A percentile compares a stretch with the other conserved stretches of the same genome.
Evolutionary conservation across 2,888 invertebrate genomes (phyloP).

Genomic region (Caenorhabditis macrosperma): DNA sequence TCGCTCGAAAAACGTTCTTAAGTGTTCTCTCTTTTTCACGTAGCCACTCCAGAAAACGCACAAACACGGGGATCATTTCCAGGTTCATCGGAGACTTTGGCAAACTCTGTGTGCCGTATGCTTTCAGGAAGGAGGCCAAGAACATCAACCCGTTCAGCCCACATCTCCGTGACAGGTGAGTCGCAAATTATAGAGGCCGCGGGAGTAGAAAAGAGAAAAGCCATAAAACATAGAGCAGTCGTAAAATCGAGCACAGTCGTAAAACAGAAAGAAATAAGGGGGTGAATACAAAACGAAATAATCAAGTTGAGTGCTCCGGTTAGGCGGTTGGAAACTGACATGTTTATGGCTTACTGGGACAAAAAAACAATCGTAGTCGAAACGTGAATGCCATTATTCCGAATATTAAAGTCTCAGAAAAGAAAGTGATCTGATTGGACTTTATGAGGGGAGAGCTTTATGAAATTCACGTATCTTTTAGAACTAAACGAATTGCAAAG

Average conservation of each 20-base stretch:
- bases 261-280: neutral
- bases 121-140: slow-evolving; percentile 79
- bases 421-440: neutral
- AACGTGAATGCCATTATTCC: too few relatives aligned
- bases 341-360: slow-evolving; percentile 7
- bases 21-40: slow-evolving; percentile 32
- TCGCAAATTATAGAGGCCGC: neutral
- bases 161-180: slow-evolving; percentile 73
- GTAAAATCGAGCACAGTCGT: slow-evolving; percentile 58
- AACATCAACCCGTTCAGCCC: slow-evolving; percentile 78
- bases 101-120: slow-evolving; percentile 72
- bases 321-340: neutral
- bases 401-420: too few relatives aligned
- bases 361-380: neutral
- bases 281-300: slow-evolving; percentile 6
- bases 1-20: slow-evolving; percentile 1
- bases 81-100: slow-evolving; percentile 76
- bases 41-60: neutral
- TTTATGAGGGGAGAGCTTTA: neutral
- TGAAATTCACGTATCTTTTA: slow-evolving; percentile 12
- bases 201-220: neutral
- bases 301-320: slow-evolving; percentile 14
- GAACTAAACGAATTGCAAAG: slow-evolving; percentile 68
- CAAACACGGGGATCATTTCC: slow-evolving; percentile 3
- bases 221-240: slow-evolving; percentile 68